These are phyloP conservation scores for Malacosoma neustria DNA, from an alignment of 2,888 invertebrate genomes.

Conservation along the genomic window DNA sequence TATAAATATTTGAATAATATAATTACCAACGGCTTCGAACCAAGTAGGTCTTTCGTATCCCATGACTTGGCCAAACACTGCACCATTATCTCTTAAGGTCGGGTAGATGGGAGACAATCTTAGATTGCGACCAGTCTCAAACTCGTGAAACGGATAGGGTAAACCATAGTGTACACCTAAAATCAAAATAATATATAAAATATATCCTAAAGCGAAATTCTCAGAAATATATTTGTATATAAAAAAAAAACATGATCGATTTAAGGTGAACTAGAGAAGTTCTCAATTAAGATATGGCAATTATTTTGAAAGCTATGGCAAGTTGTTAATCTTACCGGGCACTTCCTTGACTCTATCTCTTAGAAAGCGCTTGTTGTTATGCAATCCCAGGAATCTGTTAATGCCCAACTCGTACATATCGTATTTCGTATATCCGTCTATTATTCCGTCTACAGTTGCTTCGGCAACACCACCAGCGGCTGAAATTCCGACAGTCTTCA, in stretches of 20 bases:
- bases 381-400: constrained; percentile 91
- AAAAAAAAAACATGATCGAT: no score
- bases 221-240: no score
- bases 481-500: constrained; percentile 97
- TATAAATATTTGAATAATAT: no score
- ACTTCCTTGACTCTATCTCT: constrained; percentile 94
- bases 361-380: constrained; percentile 95
- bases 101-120: constrained; percentile 97
- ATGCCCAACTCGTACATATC: constrained; percentile 94
- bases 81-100: constrained; percentile 91
- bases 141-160: constrained; percentile 90
- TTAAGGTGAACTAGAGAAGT: no score
- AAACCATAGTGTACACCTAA: constrained; percentile 84
- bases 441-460: constrained; percentile 90
- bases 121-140: constrained; percentile 89
- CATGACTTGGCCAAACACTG: constrained; percentile 97
- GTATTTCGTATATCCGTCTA: constrained; percentile 84
- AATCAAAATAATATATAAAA: not conserved
- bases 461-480: constrained; percentile 97
- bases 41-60: constrained; percentile 97
- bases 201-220: not conserved
- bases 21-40: constrained; percentile 80
- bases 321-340: constrained; percentile 82
- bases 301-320: no score
- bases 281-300: no score